Evolutionary conservation across 2,888 invertebrate species (phyloP).

Genomic region (Cephus spinipes): DNA sequence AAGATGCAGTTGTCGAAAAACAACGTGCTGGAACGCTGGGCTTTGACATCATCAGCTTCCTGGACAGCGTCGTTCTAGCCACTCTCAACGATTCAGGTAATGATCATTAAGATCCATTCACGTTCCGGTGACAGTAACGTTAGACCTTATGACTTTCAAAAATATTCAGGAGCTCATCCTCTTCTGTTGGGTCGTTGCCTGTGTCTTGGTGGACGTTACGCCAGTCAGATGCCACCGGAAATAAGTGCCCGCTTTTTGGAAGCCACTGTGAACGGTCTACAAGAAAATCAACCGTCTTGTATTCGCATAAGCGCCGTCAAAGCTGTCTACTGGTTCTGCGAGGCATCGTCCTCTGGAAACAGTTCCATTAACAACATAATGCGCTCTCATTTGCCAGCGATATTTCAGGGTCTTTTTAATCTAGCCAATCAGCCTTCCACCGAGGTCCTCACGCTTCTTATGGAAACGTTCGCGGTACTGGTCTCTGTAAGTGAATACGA

Average conservation of each 20-base stretch:
- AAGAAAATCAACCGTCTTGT: constrained; percentile 68
- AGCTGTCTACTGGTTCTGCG: constrained; percentile 68
- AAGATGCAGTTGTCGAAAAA: constrained; percentile 66
- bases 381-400: constrained; percentile 53
- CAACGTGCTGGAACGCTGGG: constrained; percentile 50
- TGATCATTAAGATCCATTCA: neutral
- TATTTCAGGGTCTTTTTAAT: constrained; percentile 59
- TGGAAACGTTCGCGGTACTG: constrained; percentile 57
- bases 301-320: constrained; percentile 71
- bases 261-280: constrained; percentile 70
- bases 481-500: constrained; percentile 45
- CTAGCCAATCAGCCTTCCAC: constrained; percentile 55
- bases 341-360: constrained; percentile 44
- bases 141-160: neutral
- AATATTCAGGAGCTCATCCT: constrained; percentile 61
- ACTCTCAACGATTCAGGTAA: constrained; percentile 67
- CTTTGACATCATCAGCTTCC: constrained; percentile 60
- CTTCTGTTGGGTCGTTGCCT: constrained; percentile 71
- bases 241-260: constrained; percentile 67
- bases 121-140: no score
- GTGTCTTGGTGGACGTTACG: constrained; percentile 70
- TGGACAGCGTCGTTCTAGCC: constrained; percentile 68
- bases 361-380: constrained; percentile 47
- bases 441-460: constrained; percentile 54
- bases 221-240: constrained; percentile 67